phyloP scores from a whole-genome alignment of 2,888 invertebrate species.

The Andrena flavipes region DNA sequence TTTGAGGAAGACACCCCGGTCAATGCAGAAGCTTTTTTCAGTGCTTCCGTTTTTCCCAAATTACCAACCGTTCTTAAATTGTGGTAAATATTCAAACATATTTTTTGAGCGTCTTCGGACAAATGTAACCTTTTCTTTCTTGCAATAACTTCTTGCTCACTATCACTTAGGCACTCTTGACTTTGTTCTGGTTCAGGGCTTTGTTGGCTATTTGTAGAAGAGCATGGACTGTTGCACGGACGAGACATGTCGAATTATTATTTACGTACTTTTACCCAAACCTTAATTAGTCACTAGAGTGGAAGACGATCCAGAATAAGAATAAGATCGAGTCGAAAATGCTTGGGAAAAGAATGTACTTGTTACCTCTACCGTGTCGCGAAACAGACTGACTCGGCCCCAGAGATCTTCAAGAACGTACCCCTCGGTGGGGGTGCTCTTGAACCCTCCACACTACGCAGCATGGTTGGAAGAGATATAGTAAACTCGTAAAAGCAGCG shows the following conservation, averaged over 20 bases:
- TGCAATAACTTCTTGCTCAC: slow-evolving; percentile 1
- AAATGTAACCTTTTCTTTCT: neutral
- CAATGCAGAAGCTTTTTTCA: neutral
- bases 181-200: neutral
- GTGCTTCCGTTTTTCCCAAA: neutral
- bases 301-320: neutral
- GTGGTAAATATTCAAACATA: neutral
- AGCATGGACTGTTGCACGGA: neutral
- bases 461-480: slow-evolving; percentile 6
- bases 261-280: neutral
- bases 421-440: slow-evolving; percentile 13
- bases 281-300: neutral
- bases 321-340: neutral
- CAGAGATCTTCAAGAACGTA: slow-evolving; percentile 1
- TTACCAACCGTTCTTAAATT: neutral
- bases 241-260: neutral
- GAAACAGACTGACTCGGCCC: slow-evolving; percentile 4
- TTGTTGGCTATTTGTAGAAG: neutral
- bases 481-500: slow-evolving; percentile 10
- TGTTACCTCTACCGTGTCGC: neutral
- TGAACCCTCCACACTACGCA: slow-evolving; percentile 3
- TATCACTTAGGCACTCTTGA: neutral
- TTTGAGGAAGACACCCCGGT: neutral
- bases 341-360: neutral
- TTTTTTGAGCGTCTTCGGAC: slow-evolving; percentile 2